These are phyloP conservation scores for Ophion ventricosus DNA, from an alignment of 2,888 invertebrate species.

Conservation along the genomic window DNA sequence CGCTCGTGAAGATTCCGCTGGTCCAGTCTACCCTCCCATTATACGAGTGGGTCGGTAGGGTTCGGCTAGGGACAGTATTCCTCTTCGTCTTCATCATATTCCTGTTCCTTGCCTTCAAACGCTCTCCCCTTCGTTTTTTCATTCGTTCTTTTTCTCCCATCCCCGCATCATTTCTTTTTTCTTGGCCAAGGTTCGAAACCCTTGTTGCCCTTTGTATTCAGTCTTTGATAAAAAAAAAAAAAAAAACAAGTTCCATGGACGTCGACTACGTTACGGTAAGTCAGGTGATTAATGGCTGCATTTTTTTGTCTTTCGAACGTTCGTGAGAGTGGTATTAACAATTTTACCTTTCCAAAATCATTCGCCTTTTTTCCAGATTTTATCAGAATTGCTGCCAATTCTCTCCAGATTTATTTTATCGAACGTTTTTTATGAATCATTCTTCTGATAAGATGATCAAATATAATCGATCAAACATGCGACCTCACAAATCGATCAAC, in stretches of 20 bases:
- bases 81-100: constrained; percentile 29
- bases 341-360: background rate
- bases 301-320: background rate
- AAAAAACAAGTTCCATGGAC: constrained; percentile 1
- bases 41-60: constrained; percentile 65
- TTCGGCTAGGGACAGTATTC: constrained; percentile 56
- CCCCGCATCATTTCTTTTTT: constrained; percentile 22
- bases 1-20: constrained; percentile 46
- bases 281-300: background rate
- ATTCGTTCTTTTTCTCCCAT: background rate
- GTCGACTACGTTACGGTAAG: constrained; percentile 6
- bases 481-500: no score
- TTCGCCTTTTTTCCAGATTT: background rate
- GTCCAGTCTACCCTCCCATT: constrained; percentile 59
- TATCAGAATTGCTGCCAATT: no score
- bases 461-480: background rate
- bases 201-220: constrained; percentile 17
- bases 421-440: background rate
- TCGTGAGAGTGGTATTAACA: background rate
- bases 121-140: constrained; percentile 33
- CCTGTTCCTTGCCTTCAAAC: background rate
- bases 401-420: no score
- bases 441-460: background rate
- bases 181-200: constrained; percentile 51
- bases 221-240: constrained; percentile 11